Conservation (phyloP, 2,888 invertebrate genomes). For the Conomelus anceps region DNA sequence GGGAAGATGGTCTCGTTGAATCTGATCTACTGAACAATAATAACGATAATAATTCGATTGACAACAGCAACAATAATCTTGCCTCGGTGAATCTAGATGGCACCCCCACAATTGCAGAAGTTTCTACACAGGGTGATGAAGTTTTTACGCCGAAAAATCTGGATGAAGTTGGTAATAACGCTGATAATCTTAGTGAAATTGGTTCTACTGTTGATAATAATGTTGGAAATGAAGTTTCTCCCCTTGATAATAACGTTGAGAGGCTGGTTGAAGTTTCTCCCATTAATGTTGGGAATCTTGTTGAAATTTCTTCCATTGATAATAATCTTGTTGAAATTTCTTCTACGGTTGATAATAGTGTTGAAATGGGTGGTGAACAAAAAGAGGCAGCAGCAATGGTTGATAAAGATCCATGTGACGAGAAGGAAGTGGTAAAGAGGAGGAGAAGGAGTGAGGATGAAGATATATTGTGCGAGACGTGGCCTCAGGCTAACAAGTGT, state of each 20-base stretch:
- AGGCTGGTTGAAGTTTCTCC: no score
- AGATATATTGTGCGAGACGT: slow-evolving; percentile 23
- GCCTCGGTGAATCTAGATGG: not conserved
- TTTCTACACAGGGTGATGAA: not conserved
- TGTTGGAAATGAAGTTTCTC: not conserved
- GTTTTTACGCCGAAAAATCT: not conserved
- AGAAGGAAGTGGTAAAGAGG: slow-evolving; percentile 1
- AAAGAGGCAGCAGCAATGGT: not conserved
- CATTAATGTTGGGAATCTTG: no score
- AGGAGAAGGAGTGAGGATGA: slow-evolving; percentile 13
- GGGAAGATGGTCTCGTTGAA: not conserved
- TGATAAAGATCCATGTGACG: not conserved
- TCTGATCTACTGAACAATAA: not conserved
- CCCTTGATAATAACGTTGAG: not conserved
- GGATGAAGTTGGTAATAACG: not conserved
- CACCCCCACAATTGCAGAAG: not conserved
- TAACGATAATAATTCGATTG: not conserved
- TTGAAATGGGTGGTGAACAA: not conserved
- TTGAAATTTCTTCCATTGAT: not conserved
- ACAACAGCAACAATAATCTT: not conserved
- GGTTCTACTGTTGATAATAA: not conserved
- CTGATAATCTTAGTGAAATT: no score
- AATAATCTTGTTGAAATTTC: not conserved
- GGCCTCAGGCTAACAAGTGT: slow-evolving; percentile 27
- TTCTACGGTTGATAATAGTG: not conserved